Evolutionary conservation across 1,140 invertebrate genomes (phyloP), one percentile per base, ranked within the genome.

Genomic region (Drosophila trapezifrons): DNA sequence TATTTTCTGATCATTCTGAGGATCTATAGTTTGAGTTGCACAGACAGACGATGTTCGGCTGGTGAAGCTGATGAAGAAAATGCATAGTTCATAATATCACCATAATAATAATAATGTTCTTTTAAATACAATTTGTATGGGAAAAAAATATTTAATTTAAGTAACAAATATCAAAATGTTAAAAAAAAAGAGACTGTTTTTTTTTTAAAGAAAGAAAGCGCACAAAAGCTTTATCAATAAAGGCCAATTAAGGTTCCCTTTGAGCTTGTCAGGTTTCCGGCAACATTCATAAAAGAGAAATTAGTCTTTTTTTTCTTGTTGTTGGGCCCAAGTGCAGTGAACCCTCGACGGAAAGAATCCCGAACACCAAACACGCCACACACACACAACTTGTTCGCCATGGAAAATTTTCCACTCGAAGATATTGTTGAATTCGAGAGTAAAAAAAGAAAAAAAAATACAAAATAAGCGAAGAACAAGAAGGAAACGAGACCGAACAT

Each of bases 381-480:
- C 20, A 40, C 49, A 52, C 15, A 35, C 38, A 58, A 43, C 70
- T 74, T 63, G 55, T 60, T 43, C 18, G 55, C 55, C 35, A 57
- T 87, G 78, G 83, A 82, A 86, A 86, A 83, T 82, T 86, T 71
- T 79, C 83, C 76, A 86, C 63, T 65, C 55, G 25, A 72, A 87
- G 66, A 82, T 43, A 75, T 76, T 76, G 38, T 75, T 82, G 52
- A 63, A 35, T 63, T 74, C 60, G 59, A 64, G 66, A 64, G 66
- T 49, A 20, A 64, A 42, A 54, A 51, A 46, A 64, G 66, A 64
- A 63, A 45, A 20, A 64, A 42, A 43, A 59, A 38, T 10, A 25
- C 29, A 29, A 59, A 49, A 51, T 42, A 43, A 51, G 12, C 25
- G 10, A 49, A 54, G 17, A 17, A 57, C n/a, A 51, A 43, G 25